phyloP scores from a whole-genome alignment of 2,113 vertebrate genomes.

The Sturnira hondurensis region DNA sequence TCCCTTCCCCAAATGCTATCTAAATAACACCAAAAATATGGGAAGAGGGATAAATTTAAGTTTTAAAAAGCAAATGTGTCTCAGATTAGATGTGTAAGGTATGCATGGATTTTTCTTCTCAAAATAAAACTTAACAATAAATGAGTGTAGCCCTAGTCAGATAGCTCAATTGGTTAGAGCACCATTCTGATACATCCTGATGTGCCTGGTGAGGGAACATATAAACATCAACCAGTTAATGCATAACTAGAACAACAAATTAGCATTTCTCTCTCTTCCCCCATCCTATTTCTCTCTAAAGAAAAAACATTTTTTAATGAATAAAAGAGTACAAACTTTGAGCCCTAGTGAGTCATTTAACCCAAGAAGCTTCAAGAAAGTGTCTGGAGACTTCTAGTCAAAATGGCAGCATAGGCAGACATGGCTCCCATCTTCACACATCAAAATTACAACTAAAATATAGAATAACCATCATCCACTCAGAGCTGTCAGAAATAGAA shows the following conservation, averaged over 20 bases:
- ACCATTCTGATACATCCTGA: too few species aligned
- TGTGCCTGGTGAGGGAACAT: too few species aligned
- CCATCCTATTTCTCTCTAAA: background rate
- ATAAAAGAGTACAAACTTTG: background rate
- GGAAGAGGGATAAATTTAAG: background rate
- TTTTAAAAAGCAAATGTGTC: background rate
- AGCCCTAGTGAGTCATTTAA: background rate
- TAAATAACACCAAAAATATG: background rate
- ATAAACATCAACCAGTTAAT: too few species aligned
- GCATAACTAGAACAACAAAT: too few species aligned
- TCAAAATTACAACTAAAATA: too few species aligned
- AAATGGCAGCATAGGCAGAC: too few species aligned
- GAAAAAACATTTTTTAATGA: background rate
- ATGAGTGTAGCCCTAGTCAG: too few species aligned
- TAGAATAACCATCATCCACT: too few species aligned
- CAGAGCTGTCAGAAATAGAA: too few species aligned
- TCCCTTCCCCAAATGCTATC: background rate
- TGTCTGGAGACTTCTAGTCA: background rate
- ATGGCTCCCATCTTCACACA: too few species aligned
- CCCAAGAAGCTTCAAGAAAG: background rate
- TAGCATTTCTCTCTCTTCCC: too few species aligned
- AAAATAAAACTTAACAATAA: background rate
- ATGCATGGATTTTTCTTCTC: background rate
- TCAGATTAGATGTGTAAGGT: background rate
- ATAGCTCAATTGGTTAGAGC: too few species aligned